These are phyloP conservation scores for Rhagophthalmus giganteus DNA, from an alignment of 2,888 invertebrate genomes.

Conservation along the genomic window DNA sequence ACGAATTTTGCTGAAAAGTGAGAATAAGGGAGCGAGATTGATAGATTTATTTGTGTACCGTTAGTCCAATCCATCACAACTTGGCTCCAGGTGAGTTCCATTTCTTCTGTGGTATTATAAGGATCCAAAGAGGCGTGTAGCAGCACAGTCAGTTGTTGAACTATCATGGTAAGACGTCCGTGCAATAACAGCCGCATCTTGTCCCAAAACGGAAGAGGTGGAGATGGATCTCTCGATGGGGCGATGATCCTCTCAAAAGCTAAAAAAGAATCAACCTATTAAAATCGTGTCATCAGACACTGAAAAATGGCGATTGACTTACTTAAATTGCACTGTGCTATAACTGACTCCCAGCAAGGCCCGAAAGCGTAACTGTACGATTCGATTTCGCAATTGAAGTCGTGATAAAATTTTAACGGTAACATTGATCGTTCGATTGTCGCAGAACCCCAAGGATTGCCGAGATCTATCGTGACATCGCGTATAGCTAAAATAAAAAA, in stretches of 20 bases:
- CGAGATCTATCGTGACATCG: constrained; percentile 77
- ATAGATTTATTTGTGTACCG: constrained; percentile 57
- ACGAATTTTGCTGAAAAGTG: constrained; percentile 73
- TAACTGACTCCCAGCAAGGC: constrained; percentile 98
- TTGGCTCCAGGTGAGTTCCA: constrained; percentile 96
- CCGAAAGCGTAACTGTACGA: constrained; percentile 94
- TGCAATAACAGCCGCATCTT: constrained; percentile 90
- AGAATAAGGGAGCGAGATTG: constrained; percentile 2
- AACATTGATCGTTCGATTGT: constrained; percentile 91
- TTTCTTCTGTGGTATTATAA: constrained; percentile 98
- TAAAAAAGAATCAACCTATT: too few relatives aligned
- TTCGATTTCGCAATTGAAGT: constrained; percentile 91
- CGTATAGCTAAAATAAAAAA: constrained; percentile 64
- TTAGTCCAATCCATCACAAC: constrained; percentile 96
- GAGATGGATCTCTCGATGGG: constrained; percentile 90
- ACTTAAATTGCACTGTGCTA: constrained; percentile 85
- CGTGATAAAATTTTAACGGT: constrained; percentile 96
- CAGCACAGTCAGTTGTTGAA: constrained; percentile 85
- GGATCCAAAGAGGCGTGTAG: constrained; percentile 96
- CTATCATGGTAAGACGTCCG: constrained; percentile 86
- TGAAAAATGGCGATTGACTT: too few relatives aligned
- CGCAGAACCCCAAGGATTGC: constrained; percentile 80
- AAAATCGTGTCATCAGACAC: too few relatives aligned
- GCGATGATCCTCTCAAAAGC: constrained; percentile 86
- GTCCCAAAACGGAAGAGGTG: constrained; percentile 96